These are phyloP conservation scores for Tamias sibiricus DNA, from an alignment of 2,113 vertebrate genomes.

Conservation along the genomic window DNA sequence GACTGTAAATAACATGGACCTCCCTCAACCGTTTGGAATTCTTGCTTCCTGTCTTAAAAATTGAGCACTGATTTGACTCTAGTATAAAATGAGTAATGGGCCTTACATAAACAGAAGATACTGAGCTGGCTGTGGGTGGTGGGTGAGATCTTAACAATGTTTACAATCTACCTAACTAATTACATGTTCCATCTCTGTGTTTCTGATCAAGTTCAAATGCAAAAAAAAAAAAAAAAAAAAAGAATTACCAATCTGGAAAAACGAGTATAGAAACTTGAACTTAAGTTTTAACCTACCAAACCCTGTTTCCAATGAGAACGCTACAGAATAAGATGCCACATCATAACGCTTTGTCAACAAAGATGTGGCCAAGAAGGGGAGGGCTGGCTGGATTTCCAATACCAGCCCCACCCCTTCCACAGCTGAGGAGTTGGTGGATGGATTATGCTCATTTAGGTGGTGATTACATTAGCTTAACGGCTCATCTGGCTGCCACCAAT, in stretches of 20 bases:
- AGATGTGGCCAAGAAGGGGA: not conserved
- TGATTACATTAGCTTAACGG: slow-evolving; percentile 77
- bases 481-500: slow-evolving; percentile 36
- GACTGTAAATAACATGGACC: not conserved
- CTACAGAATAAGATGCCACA: not conserved
- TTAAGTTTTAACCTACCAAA: not conserved
- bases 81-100: not conserved
- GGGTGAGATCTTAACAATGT: not conserved
- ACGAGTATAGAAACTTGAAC: not conserved
- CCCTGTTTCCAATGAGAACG: not conserved
- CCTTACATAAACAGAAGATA: not conserved
- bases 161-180: not conserved
- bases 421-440: slow-evolving; percentile 37
- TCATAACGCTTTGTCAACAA: not conserved
- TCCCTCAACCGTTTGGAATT: not conserved
- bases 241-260: not conserved
- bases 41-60: not conserved
- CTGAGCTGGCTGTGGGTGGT: not conserved
- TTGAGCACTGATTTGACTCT: not conserved
- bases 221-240: not conserved
- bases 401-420: slow-evolving; percentile 40
- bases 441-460: slow-evolving; percentile 69
- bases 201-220: slow-evolving; percentile 3
- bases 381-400: not conserved
- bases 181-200: not conserved